phyloP scores from a whole-genome alignment of 2,888 invertebrate species.

The Rhabditoides inermis region DNA sequence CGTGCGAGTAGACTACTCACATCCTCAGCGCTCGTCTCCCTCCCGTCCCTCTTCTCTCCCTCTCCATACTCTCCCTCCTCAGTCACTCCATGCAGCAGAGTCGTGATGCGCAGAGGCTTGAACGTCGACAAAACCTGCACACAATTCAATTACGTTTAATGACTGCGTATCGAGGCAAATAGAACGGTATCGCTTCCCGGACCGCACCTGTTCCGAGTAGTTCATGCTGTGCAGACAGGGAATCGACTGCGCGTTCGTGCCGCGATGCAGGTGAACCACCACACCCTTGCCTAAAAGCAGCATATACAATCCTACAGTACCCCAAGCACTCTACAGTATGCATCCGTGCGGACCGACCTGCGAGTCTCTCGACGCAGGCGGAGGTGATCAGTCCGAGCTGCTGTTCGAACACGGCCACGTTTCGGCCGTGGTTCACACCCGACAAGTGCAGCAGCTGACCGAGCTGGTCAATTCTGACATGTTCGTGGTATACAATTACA shows the following conservation, averaged over 20 bases:
- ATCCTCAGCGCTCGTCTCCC: too few relatives aligned
- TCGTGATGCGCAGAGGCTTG: conserved; percentile 11
- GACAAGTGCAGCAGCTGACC: conserved; percentile 76
- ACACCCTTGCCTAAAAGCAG: neutral
- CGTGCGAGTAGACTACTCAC: too few relatives aligned
- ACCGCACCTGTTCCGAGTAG: conserved; percentile 16
- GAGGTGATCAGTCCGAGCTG: conserved; percentile 21
- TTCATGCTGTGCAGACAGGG: conserved; percentile 35
- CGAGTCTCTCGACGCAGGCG: conserved; percentile 64
- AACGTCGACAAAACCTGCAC: conserved; percentile 11
- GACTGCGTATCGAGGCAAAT: neutral
- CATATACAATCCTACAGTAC: neutral
- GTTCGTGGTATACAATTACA: too few relatives aligned
- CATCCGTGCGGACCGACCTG: conserved; percentile 62
- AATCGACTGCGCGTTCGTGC: conserved; percentile 26
- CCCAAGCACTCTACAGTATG: conserved; percentile 45
- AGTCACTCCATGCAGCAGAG: conserved; percentile 8
- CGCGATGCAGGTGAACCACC: conserved; percentile 30
- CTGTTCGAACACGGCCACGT: conserved; percentile 27
- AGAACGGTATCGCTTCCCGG: neutral
- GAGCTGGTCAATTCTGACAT: conserved; percentile 78
- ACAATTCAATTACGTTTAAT: neutral
- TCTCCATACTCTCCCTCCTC: too few relatives aligned
- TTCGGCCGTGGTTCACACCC: conserved; percentile 66
- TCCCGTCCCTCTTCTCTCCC: too few relatives aligned